phyloP scores from a whole-genome alignment of 1,140 invertebrate species.

The Caerostris darwini region DNA sequence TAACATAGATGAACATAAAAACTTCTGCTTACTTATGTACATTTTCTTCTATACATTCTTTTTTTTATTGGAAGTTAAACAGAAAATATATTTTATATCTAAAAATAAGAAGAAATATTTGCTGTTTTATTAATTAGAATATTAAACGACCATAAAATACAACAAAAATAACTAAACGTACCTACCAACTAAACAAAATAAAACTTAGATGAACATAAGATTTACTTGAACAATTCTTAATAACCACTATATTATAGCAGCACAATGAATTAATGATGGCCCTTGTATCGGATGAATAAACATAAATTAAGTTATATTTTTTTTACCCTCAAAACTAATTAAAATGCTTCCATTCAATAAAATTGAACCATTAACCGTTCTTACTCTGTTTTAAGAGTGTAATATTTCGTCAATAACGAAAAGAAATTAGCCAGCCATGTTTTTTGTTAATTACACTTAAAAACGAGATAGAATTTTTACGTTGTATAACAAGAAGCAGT shows the following conservation, averaged over 20 bases:
- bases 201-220: neutral
- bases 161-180: no score
- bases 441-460: conserved; percentile 23
- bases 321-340: neutral
- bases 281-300: neutral
- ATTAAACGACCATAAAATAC: neutral
- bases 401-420: neutral
- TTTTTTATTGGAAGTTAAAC: no score
- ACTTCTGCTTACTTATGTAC: no score
- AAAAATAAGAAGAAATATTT: no score
- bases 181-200: no score
- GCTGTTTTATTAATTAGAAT: no score
- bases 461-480: conserved; percentile 1
- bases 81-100: no score
- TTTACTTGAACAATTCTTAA: neutral
- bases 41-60: no score
- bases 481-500: neutral
- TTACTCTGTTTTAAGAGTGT: neutral
- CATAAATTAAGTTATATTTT: no score
- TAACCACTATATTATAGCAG: neutral
- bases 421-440: neutral
- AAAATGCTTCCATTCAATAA: conserved; percentile 3
- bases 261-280: neutral
- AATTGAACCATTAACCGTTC: neutral
- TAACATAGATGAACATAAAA: no score